Conservation (phyloP, 2,888 invertebrate species). For the Drosophila formosana region DNA sequence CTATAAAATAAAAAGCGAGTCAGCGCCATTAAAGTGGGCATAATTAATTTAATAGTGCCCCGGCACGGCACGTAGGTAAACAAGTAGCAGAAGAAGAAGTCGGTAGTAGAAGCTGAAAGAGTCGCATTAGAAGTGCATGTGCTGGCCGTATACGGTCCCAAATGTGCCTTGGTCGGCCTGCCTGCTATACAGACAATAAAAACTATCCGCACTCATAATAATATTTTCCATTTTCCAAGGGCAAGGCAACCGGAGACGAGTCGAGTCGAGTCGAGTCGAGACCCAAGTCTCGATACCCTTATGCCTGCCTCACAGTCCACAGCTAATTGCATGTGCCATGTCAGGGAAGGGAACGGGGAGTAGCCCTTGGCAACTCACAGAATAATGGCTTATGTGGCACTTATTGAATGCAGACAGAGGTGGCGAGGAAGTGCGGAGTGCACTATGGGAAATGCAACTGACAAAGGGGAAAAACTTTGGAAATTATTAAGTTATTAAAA, state of each 20-base stretch:
- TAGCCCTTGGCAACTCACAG: slow-evolving; percentile 34
- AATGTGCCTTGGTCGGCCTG: slow-evolving; percentile 29
- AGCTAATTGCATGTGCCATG: slow-evolving; percentile 55
- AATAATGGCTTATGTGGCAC: slow-evolving; percentile 50
- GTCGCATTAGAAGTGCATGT: slow-evolving; percentile 26
- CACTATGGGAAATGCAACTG: slow-evolving; percentile 47
- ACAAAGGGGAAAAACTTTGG: slow-evolving; percentile 30
- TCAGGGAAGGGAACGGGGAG: neutral
- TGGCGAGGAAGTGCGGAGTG: slow-evolving; percentile 22
- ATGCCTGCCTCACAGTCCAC: slow-evolving; percentile 24
- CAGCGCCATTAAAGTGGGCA: slow-evolving; percentile 57
- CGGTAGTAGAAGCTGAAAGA: slow-evolving; percentile 10
- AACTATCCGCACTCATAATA: slow-evolving; percentile 49
- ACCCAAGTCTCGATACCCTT: slow-evolving; percentile 15
- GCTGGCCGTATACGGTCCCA: slow-evolving; percentile 32
- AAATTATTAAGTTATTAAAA: slow-evolving; percentile 38
- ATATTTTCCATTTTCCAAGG: slow-evolving; percentile 62
- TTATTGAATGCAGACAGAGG: slow-evolving; percentile 26
- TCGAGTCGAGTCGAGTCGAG: slow-evolving; percentile 5
- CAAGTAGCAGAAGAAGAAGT: slow-evolving; percentile 12
- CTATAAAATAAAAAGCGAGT: slow-evolving; percentile 48
- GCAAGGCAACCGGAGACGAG: slow-evolving; percentile 43
- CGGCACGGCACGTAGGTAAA: slow-evolving; percentile 62
- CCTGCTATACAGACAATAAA: slow-evolving; percentile 58
- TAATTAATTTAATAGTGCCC: slow-evolving; percentile 73